Evolutionary conservation across 2,113 vertebrate genomes (phyloP), one percentile per base, ranked within the genome.

Genomic region (Triplophysa rosa): DNA sequence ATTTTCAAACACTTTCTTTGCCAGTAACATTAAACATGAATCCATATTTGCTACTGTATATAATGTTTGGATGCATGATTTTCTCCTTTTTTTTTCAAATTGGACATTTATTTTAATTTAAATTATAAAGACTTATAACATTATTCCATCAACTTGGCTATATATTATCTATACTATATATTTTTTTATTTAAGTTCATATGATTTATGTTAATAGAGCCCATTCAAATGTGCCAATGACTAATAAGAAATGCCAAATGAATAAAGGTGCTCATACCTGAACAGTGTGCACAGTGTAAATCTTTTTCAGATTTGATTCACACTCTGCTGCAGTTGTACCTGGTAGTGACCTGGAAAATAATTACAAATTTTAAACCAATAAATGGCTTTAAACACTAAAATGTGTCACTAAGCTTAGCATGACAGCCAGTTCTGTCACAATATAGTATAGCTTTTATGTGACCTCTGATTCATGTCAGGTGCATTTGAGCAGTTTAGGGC

Each of bases 271-370:
- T 8, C 87, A 89, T 79, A 97, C 97, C 95, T 98, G 97, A 13
- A 98, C 94, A 3, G 95, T 98, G 16, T 95, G 94, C 11, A 97
- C 97, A 0, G 95, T 96, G 82, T 98, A 98, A 88, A 98, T 98
- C 87, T 96, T 98, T 92, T 95, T 98, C 90, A 98, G 84, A 77
- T 98, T 98, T 2, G 95, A 98, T 37, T 96, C 97, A 66, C 94
- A 99, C 89, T 98, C 95, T 16, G 96, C 96, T 0, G 95, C 97
- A n/a, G 97, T 99, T 4, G 95, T 93, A 70, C 97, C 97, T 45
- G 96, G 97, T 63, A 96, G 92, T 1, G 96, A 99, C 88, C 97
- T 98, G 40, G 37, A 78, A 82, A 81, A 54, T 14, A 67, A 9
- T n/a, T 8, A 56, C 5, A 54, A 65, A 0, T 16, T 26, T 24